Conservation (phyloP, 2,888 invertebrate genomes). For the Lithophane socia region DNA sequence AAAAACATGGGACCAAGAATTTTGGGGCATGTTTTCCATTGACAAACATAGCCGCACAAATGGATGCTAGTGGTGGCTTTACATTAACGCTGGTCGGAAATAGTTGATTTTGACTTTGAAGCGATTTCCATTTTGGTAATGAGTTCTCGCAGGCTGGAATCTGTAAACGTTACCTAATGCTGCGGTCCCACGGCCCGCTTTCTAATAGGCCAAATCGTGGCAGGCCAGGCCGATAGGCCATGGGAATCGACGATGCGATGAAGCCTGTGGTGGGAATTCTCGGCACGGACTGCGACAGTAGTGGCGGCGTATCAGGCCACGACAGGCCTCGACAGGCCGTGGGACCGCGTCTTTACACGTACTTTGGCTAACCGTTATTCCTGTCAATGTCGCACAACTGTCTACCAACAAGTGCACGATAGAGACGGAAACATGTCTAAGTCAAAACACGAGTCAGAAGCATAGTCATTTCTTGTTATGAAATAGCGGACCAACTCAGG, state of each 20-base stretch:
- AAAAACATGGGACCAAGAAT: conserved; percentile 65
- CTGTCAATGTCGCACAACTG: background rate
- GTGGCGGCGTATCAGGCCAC: too few species aligned
- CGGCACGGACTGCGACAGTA: too few species aligned
- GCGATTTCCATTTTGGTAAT: background rate
- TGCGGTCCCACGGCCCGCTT: too few species aligned
- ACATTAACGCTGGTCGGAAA: conserved; percentile 35
- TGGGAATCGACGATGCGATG: too few species aligned
- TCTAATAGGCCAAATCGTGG: too few species aligned
- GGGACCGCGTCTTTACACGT: background rate
- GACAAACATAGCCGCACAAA: conserved; percentile 45
- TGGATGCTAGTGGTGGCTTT: conserved; percentile 23
- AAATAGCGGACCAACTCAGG: background rate
- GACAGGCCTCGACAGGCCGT: too few species aligned
- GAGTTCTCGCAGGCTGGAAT: background rate
- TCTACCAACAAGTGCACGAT: background rate
- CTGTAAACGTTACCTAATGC: background rate
- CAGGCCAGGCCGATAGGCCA: too few species aligned
- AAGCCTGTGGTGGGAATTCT: too few species aligned
- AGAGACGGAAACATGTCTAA: background rate
- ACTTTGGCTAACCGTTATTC: background rate
- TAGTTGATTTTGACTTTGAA: conserved; percentile 3
- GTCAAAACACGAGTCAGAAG: background rate
- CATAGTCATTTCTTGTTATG: background rate
- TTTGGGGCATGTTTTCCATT: conserved; percentile 53